These are phyloP conservation scores for Rhodophaea formosa DNA, from an alignment of 2,888 invertebrate species.

Conservation along the genomic window DNA sequence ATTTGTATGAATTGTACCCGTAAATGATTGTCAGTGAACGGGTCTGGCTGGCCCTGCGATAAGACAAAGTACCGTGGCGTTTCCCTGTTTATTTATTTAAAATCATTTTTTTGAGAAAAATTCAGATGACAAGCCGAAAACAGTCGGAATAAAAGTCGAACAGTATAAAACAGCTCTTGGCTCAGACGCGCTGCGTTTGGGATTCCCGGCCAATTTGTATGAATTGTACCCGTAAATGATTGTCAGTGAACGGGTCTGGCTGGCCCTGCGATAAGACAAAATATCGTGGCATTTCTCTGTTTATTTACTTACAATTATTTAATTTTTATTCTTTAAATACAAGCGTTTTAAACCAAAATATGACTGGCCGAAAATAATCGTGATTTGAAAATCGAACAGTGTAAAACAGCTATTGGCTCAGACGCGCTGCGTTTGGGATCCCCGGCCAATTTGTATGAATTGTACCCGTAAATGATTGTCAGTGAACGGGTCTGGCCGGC, in stretches of 20 bases:
- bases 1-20: too few relatives aligned
- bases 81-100: too few relatives aligned
- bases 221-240: constrained; percentile 57
- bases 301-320: too few relatives aligned
- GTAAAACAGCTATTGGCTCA: constrained; percentile 27
- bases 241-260: constrained; percentile 45
- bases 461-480: constrained; percentile 55
- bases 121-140: too few relatives aligned
- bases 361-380: neutral
- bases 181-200: constrained; percentile 46
- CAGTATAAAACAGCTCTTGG: constrained; percentile 28
- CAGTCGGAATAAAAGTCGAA: too few relatives aligned
- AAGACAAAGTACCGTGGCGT: too few relatives aligned
- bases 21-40: too few relatives aligned
- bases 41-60: too few relatives aligned
- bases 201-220: constrained; percentile 56
- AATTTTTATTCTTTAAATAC: too few relatives aligned
- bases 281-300: too few relatives aligned
- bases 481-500: constrained; percentile 40
- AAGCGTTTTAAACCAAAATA: too few relatives aligned
- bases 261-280: constrained; percentile 51
- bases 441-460: constrained; percentile 57
- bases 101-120: too few relatives aligned
- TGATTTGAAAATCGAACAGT: constrained; percentile 20
- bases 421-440: constrained; percentile 52